These are phyloP conservation scores for Sparus aurata DNA, from an alignment of 2,797 vertebrate genomes.

Conservation along the genomic window DNA sequence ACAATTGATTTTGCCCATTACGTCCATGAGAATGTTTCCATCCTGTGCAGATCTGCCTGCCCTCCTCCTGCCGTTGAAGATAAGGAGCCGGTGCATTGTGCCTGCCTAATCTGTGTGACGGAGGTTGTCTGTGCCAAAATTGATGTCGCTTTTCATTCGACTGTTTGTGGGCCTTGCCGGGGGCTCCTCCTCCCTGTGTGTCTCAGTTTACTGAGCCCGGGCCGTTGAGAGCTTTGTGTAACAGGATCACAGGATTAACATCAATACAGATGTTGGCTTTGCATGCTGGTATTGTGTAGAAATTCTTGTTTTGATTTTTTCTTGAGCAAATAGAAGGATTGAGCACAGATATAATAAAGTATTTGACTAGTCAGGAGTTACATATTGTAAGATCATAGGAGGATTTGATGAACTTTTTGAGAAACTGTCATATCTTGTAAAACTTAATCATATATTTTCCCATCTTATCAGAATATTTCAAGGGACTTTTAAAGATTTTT, in stretches of 20 bases:
- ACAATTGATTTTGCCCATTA: constrained; percentile 99
- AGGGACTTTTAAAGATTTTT: not conserved
- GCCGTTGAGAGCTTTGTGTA: constrained; percentile 87
- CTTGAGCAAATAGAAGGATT: constrained; percentile 62
- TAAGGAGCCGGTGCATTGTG: constrained; percentile 99
- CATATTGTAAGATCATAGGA: constrained; percentile 1
- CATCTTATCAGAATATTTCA: constrained; percentile 19
- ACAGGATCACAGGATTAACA: constrained; percentile 83
- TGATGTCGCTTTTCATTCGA: constrained; percentile 99
- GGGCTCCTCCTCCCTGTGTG: constrained; percentile 89
- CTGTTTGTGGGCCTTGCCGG: constrained; percentile 93
- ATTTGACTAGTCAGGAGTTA: constrained; percentile 44
- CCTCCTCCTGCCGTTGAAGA: constrained; percentile 99
- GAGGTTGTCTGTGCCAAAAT: constrained; percentile 99
- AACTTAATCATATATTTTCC: constrained; percentile 19
- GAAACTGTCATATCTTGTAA: constrained; percentile 21
- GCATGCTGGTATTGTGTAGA: constrained; percentile 71
- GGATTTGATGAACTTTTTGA: constrained; percentile 13
- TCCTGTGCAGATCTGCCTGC: constrained; percentile 99
- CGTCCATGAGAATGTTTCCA: constrained; percentile 99
- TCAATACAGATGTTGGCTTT: constrained; percentile 86
- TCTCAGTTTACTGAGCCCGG: constrained; percentile 87
- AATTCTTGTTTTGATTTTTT: constrained; percentile 26
- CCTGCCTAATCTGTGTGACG: constrained; percentile 99
- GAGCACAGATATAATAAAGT: constrained; percentile 57